phyloP scores from a whole-genome alignment of 2,888 invertebrate species.

The Orchesella flavescens region DNA sequence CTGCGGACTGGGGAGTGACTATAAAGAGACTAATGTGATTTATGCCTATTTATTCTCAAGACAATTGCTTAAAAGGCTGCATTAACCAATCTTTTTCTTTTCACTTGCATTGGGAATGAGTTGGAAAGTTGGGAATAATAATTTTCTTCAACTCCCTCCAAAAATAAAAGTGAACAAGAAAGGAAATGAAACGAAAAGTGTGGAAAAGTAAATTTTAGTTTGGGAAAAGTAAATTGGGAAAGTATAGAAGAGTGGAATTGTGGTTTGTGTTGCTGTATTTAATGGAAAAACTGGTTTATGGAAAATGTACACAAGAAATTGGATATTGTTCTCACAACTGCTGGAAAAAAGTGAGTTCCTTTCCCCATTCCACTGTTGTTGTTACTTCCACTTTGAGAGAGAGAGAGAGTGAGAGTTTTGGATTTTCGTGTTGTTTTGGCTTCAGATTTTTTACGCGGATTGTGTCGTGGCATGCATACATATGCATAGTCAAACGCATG shows the following conservation, averaged over 20 bases:
- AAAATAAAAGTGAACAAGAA: background rate
- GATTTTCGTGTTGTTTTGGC: too few relatives aligned
- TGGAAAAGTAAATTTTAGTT: constrained; percentile 1
- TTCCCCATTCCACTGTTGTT: too few relatives aligned
- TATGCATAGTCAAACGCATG: too few relatives aligned
- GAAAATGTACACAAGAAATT: too few relatives aligned
- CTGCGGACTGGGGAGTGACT: background rate
- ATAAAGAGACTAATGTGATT: constrained; percentile 55
- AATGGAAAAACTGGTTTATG: constrained; percentile 15
- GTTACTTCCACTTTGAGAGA: too few relatives aligned
- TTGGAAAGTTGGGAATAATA: constrained; percentile 26
- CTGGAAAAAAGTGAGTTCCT: too few relatives aligned
- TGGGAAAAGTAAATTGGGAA: background rate
- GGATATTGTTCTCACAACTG: too few relatives aligned
- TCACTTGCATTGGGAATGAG: constrained; percentile 41
- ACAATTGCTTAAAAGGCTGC: constrained; percentile 52
- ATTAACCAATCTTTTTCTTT: constrained; percentile 12
- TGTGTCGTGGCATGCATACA: too few relatives aligned
- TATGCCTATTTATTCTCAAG: constrained; percentile 58
- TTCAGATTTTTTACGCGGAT: too few relatives aligned
- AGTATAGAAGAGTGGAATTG: constrained; percentile 3
- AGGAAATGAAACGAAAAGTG: too few relatives aligned
- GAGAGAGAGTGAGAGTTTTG: too few relatives aligned
- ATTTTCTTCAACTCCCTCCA: constrained; percentile 23
- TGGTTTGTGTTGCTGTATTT: constrained; percentile 10